Conservation (phyloP, 2,888 invertebrate genomes). For the Trichopoda pennipes region DNA sequence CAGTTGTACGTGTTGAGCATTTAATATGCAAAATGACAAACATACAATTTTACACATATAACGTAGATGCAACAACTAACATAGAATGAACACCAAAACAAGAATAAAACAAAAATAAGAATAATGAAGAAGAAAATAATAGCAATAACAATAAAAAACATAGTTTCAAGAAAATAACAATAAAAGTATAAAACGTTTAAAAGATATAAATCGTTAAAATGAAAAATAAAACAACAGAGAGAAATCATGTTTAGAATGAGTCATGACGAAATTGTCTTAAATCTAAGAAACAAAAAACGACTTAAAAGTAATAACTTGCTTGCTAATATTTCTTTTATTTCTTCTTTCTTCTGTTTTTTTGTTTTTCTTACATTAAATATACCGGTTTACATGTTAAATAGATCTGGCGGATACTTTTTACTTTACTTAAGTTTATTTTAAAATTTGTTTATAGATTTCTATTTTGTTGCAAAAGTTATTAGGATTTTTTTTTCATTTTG, state of each 20-base stretch:
- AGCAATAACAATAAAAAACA: slow-evolving; percentile 20
- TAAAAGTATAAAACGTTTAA: slow-evolving; percentile 45
- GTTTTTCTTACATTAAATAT: slow-evolving; percentile 35
- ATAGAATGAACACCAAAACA: background rate
- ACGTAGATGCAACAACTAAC: slow-evolving; percentile 21
- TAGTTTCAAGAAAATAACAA: slow-evolving; percentile 25
- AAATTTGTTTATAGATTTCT: slow-evolving; percentile 26
- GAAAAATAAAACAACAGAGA: slow-evolving; percentile 15
- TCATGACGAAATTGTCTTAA: slow-evolving; percentile 57
- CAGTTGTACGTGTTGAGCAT: slow-evolving; percentile 62
- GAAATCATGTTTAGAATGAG: slow-evolving; percentile 63
- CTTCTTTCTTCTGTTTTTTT: slow-evolving; percentile 17
- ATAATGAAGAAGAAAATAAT: slow-evolving; percentile 1
- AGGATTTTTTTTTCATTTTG: background rate
- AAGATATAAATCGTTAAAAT: slow-evolving; percentile 65
- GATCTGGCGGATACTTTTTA: slow-evolving; percentile 37
- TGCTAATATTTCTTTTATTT: slow-evolving; percentile 18
- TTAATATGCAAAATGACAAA: slow-evolving; percentile 61
- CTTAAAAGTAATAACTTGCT: slow-evolving; percentile 40
- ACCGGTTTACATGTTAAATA: slow-evolving; percentile 58
- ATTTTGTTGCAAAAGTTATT: too few species aligned
- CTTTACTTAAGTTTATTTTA: slow-evolving; percentile 32
- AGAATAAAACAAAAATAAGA: background rate
- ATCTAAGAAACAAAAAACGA: slow-evolving; percentile 40
- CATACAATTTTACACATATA: slow-evolving; percentile 44